Base-by-base conservation (phyloP, 2,888 invertebrate species). In the Melikaiella ostensackeni region DNA sequence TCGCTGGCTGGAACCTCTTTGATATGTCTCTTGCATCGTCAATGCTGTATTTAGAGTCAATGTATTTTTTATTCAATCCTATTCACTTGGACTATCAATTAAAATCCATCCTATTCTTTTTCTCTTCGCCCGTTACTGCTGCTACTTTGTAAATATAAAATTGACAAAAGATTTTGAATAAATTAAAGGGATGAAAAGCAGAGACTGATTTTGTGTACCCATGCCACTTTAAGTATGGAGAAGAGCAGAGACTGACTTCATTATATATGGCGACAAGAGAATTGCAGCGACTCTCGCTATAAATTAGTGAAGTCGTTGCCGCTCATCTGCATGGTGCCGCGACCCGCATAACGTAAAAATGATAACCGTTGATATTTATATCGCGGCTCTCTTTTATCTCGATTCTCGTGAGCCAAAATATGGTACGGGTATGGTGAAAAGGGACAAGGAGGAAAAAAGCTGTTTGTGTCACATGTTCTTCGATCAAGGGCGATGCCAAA, bases 241-340 rank as follows among this genome's bases (percentile, higher is more conserved):
- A 63, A 80, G 76, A 63, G 55, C 61, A 59, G 61, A 78, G 79
- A 75, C 76, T 33, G 79, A 78, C 76, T 76, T 83, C 82, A 85
- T 85, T 86, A 82, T 81, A 81, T 38, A 38, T 83, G 75, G 81
- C 78, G 83, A 84, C 82, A 84, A 82, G 81, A 83, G 86, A 85
- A 82, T 86, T 81, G 84, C 82, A 83, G 79, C 80, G 80, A 76
- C 79, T 61, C 78, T 79, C 75, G 84, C 81, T 86, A 84, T 85
- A 86, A 87, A 88, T 87, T 86, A 84, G 80, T 76, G 66, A 74
- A 75, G 79, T 62, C 74, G 77, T 78, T 79, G 74, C 70, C 76
- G 79, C 81, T 86, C 84, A 82, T 86, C 82, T 82, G 77, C 82
- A 81, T 82, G 84, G 81, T 83, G 84, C 83, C 35, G 63, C 50